Evolutionary conservation across 2,113 vertebrate genomes (phyloP).

Genomic region (Echinops telfairi): DNA sequence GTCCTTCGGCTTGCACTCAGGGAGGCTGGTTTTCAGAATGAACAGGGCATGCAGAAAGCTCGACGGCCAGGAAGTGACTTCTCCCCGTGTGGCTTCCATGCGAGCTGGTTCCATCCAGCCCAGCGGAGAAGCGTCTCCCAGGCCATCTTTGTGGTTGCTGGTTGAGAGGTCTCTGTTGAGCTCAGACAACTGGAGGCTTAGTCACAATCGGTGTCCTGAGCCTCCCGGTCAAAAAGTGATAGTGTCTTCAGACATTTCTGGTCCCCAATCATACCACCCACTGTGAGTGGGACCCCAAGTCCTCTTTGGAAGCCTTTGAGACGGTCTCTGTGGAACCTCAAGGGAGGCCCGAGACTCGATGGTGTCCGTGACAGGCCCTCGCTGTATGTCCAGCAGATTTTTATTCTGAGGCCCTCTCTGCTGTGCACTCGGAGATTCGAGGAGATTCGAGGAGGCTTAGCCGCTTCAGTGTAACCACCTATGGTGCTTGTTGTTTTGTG

Average conservation of each 20-base stretch:
- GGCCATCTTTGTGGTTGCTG: background rate
- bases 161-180: background rate
- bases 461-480: rapidly evolving
- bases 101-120: background rate
- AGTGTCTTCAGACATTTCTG: too few species aligned
- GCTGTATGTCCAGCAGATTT: background rate
- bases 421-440: background rate
- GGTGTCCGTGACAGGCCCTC: background rate
- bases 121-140: background rate
- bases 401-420: background rate
- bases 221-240: too few species aligned
- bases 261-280: rapidly evolving
- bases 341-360: background rate
- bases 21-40: background rate
- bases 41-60: background rate
- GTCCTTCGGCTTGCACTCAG: background rate
- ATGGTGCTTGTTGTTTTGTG: background rate
- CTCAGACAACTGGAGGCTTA: background rate
- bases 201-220: rapidly evolving
- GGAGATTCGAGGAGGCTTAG: background rate
- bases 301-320: background rate
- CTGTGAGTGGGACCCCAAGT: background rate
- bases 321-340: background rate
- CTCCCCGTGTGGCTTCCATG: background rate
- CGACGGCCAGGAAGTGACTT: rapidly evolving